These are phyloP conservation scores for Ganaspis brasiliensis DNA, from an alignment of 2,888 invertebrate species.

Conservation along the genomic window DNA sequence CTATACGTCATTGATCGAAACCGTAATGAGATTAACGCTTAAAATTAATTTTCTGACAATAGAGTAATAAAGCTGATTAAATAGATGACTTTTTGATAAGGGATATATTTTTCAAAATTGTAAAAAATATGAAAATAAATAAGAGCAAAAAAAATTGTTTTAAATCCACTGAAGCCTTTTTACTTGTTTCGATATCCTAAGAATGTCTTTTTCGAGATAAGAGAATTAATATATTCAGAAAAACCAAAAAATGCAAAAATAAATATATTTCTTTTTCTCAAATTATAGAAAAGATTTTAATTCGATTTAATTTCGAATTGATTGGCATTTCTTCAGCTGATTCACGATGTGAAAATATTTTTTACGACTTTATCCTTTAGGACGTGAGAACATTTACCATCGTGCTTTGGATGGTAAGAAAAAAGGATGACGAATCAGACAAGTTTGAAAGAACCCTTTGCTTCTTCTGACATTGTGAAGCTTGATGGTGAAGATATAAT, in stretches of 20 bases:
- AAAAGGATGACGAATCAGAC: slow-evolving; percentile 12
- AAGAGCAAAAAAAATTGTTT: neutral
- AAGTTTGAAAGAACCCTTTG: neutral
- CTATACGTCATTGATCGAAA: neutral
- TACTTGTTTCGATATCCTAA: too few relatives aligned
- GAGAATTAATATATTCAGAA: neutral
- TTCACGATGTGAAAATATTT: slow-evolving; percentile 33
- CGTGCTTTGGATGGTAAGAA: neutral
- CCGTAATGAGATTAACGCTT: too few relatives aligned
- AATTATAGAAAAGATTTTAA: too few relatives aligned
- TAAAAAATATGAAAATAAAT: neutral
- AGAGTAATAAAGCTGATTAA: too few relatives aligned
- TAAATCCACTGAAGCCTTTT: too few relatives aligned
- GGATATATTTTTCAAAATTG: neutral
- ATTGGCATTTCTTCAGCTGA: neutral
- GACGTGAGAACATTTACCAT: slow-evolving; percentile 34
- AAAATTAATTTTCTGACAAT: too few relatives aligned
- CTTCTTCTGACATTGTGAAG: slow-evolving; percentile 2
- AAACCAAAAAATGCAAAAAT: neutral
- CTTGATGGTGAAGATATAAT: slow-evolving; percentile 16
- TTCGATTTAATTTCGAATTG: too few relatives aligned
- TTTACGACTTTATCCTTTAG: neutral
- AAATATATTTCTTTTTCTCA: neutral
- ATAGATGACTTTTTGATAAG: too few relatives aligned
- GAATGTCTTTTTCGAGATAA: too few relatives aligned